phyloP scores from a whole-genome alignment of 1,140 invertebrate genomes.

The Limonius californicus region DNA sequence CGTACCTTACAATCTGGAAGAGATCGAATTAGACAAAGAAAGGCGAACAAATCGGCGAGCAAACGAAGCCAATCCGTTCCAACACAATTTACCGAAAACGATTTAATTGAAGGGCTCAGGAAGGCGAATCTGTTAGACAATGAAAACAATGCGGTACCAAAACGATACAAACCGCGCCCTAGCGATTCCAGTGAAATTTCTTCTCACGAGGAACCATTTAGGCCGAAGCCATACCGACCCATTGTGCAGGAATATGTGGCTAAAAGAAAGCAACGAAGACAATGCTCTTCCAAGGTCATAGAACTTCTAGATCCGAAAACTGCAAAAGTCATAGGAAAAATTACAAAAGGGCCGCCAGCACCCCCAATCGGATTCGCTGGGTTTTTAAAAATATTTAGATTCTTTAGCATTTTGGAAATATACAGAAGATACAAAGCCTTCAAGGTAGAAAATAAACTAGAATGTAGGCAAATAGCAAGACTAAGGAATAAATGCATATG shows the following conservation, averaged over 20 bases:
- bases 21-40: conserved; percentile 31
- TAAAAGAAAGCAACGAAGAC: conserved; percentile 21
- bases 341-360: conserved; percentile 6
- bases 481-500: conserved; percentile 65
- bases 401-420: conserved; percentile 42
- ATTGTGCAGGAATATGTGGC: not conserved
- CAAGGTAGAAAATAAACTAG: conserved; percentile 55
- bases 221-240: not conserved
- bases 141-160: conserved; percentile 37
- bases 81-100: conserved; percentile 40
- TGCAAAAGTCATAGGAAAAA: conserved; percentile 32
- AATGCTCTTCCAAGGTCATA: conserved; percentile 37
- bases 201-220: conserved; percentile 41
- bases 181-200: not conserved
- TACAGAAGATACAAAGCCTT: conserved; percentile 54
- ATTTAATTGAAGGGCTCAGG: conserved; percentile 51
- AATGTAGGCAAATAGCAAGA: conserved; percentile 53
- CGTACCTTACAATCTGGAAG: conserved; percentile 30
- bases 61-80: conserved; percentile 50
- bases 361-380: conserved; percentile 21
- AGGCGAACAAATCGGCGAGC: conserved; percentile 34
- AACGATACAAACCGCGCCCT: not conserved
- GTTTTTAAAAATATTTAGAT: conserved; percentile 29
- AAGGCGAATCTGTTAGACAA: conserved; percentile 36
- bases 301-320: conserved; percentile 43